Percentiles rank a stretch among this genome's conserved stretches.
These are phyloP conservation scores for Chinchilla lanigera DNA, from an alignment of 2,113 vertebrate species.

Conservation along the genomic window DNA sequence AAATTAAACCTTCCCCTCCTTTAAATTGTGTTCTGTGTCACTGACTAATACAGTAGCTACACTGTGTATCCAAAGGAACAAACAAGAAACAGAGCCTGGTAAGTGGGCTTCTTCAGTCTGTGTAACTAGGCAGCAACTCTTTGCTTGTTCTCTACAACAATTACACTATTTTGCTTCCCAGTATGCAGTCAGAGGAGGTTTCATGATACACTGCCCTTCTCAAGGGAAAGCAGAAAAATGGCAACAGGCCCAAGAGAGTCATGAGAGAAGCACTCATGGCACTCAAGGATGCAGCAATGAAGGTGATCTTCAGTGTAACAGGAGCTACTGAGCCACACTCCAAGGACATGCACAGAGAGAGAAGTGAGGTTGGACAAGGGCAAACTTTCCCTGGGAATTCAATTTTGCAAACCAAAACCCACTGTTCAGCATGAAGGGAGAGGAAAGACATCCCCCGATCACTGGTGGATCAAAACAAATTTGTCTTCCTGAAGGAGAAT, in stretches of 20 bases:
- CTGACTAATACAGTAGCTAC: background rate
- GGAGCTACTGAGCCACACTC: background rate
- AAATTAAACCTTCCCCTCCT: background rate
- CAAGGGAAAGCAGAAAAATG: background rate
- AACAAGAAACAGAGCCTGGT: background rate
- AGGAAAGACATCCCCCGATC: background rate
- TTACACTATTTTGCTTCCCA: background rate
- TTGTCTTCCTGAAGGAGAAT: background rate
- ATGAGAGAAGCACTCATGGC: background rate
- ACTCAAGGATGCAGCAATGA: background rate
- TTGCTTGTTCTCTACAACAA: background rate
- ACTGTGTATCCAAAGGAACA: background rate
- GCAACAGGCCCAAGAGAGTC: background rate
- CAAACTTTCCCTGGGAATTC: background rate
- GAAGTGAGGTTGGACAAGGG: background rate
- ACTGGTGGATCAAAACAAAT: background rate
- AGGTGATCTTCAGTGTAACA: background rate
- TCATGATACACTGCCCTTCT: background rate
- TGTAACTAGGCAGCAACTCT: background rate
- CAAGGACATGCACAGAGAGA: background rate
- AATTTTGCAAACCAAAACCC: conserved; percentile 28
- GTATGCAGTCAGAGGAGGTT: background rate
- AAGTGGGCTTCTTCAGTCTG: background rate
- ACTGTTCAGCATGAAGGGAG: background rate
- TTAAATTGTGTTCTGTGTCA: background rate